Evolutionary conservation across 1,140 invertebrate species (phyloP).

Genomic region (Drosophila kikkawai): DNA sequence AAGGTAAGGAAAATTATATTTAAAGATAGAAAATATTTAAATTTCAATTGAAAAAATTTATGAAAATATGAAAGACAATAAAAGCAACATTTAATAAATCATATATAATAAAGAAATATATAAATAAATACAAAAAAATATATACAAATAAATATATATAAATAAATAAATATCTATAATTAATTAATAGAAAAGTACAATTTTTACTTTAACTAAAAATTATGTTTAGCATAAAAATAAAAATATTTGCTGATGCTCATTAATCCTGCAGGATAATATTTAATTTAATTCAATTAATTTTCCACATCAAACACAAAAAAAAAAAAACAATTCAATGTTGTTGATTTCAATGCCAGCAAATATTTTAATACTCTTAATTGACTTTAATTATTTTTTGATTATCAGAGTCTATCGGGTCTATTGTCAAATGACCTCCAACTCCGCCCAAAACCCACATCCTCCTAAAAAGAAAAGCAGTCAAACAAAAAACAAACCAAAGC

Average conservation of each 20-base stretch:
- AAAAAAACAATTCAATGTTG: not conserved
- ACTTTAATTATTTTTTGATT: constrained; percentile 11
- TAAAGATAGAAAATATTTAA: not conserved
- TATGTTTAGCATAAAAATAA: no score
- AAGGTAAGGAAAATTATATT: not conserved
- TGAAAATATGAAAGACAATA: no score
- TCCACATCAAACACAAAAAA: not conserved
- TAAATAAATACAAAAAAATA: no score
- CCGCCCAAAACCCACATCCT: not conserved
- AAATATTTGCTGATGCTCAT: no score
- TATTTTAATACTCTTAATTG: constrained; percentile 9
- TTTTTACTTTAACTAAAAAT: not conserved
- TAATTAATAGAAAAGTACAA: not conserved
- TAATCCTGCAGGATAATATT: not conserved
- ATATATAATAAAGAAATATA: no score
- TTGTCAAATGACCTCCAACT: constrained; percentile 8
- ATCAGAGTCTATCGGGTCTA: not conserved
- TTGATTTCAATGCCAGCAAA: not conserved
- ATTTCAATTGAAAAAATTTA: no score
- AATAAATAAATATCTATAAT: no score
- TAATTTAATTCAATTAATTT: not conserved
- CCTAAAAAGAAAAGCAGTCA: not conserved
- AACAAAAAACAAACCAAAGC: not conserved
- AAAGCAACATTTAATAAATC: no score
- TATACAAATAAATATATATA: no score